Evolutionary conservation across 2,888 invertebrate genomes (phyloP).

Genomic region (Busseola fusca): DNA sequence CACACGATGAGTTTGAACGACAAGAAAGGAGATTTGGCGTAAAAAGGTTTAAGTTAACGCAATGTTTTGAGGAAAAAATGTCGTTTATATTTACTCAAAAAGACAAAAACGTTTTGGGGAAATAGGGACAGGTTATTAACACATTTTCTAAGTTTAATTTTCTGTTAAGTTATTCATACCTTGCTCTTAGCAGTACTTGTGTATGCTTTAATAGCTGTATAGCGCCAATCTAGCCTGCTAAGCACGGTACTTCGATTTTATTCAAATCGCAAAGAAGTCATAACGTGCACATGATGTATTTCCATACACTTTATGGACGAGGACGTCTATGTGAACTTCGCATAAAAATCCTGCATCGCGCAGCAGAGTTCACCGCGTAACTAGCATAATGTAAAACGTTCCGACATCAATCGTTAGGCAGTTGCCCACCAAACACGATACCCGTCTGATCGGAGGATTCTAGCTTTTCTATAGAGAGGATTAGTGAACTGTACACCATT

Average conservation of each 20-base stretch:
- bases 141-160: background rate
- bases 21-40: slow-evolving; percentile 38
- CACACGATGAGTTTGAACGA: slow-evolving; percentile 40
- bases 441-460: too few relatives aligned
- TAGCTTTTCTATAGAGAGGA: background rate
- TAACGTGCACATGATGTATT: background rate
- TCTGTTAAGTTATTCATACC: background rate
- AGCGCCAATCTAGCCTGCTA: background rate
- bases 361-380: background rate
- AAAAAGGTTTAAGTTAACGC: slow-evolving; percentile 31
- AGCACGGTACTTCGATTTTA: background rate
- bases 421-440: background rate
- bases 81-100: background rate
- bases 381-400: too few relatives aligned
- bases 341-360: background rate
- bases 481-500: background rate
- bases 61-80: background rate
- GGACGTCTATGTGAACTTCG: too few relatives aligned
- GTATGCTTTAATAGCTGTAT: background rate
- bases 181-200: background rate
- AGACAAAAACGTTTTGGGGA: background rate
- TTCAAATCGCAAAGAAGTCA: slow-evolving; percentile 13
- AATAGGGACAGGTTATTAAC: background rate
- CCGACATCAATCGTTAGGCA: background rate
- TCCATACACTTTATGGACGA: background rate